phyloP scores from a whole-genome alignment of 2,888 invertebrate species.

The Ariolimax columbianus region DNA sequence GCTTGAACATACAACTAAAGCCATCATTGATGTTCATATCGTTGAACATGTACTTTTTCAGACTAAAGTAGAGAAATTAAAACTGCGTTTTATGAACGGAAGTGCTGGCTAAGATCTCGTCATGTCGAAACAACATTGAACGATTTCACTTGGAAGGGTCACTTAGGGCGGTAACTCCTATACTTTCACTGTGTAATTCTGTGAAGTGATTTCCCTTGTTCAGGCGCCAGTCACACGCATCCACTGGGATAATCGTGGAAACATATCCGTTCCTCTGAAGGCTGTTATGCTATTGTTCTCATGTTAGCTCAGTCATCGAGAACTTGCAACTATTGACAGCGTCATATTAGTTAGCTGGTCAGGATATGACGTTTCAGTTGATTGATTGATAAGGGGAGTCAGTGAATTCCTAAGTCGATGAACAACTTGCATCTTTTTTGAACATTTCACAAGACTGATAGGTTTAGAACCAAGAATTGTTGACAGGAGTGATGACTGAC shows the following conservation, averaged over 20 bases:
- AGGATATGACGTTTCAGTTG: constrained; percentile 3
- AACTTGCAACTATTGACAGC: neutral
- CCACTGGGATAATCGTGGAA: neutral
- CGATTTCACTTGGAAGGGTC: neutral
- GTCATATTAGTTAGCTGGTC: neutral
- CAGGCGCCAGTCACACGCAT: neutral
- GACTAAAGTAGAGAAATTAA: neutral
- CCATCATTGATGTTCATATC: neutral
- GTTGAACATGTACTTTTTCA: neutral
- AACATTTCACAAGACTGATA: neutral
- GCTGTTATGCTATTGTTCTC: neutral
- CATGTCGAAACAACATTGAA: neutral
- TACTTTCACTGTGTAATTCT: neutral
- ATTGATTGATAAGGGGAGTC: neutral
- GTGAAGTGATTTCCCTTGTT: constrained; percentile 32
- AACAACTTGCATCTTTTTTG: neutral
- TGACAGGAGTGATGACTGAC: too few species aligned
- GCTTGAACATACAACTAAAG: neutral
- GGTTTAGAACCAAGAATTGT: too few species aligned
- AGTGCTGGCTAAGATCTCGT: neutral
- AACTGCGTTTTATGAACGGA: neutral
- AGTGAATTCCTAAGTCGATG: neutral
- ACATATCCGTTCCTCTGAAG: neutral
- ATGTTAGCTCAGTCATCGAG: neutral
- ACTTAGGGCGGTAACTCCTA: constrained; percentile 12